These are phyloP conservation scores for Pemphredon lugubris DNA, from an alignment of 2,888 invertebrate genomes.

Conservation along the genomic window DNA sequence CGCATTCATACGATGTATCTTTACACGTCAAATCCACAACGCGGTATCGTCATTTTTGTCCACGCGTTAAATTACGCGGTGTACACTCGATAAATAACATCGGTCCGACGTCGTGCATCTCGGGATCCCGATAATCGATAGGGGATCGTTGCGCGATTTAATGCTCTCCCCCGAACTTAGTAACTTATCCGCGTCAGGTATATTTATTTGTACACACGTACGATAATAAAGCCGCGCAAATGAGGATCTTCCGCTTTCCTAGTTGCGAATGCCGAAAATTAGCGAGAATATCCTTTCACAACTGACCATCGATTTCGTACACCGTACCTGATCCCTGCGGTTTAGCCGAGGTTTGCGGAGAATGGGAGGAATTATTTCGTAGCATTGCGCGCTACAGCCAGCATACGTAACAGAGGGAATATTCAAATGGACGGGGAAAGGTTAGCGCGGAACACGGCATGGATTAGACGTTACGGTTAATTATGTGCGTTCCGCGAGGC, in stretches of 20 bases:
- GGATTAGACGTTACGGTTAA: constrained; percentile 36
- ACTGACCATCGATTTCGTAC: constrained; percentile 10
- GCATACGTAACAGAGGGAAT: constrained; percentile 6
- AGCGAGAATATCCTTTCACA: constrained; percentile 5
- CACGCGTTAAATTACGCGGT: constrained; percentile 34
- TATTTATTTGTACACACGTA: constrained; percentile 15
- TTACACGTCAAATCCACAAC: too few species aligned
- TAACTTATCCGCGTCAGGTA: constrained; percentile 1
- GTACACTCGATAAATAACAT: constrained; percentile 18
- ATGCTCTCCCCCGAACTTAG: constrained; percentile 5
- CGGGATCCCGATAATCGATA: constrained; percentile 29
- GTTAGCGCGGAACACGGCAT: constrained; percentile 1
- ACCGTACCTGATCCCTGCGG: constrained; percentile 2
- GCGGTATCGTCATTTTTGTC: constrained; percentile 28
- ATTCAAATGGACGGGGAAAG: constrained; percentile 17
- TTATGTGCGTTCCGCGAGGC: constrained; percentile 10
- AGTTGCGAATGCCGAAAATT: constrained; percentile 7
- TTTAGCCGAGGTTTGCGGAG: constrained; percentile 4
- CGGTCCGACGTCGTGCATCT: constrained; percentile 17
- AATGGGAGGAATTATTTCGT: constrained; percentile 13
- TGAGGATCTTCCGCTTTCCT: constrained; percentile 3
- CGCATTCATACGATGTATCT: too few species aligned
- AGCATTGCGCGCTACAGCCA: neutral
- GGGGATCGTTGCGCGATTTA: constrained; percentile 34
- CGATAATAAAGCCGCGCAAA: neutral